phyloP scores from a whole-genome alignment of 2,888 invertebrate species.

The Harmothoe impar region DNA sequence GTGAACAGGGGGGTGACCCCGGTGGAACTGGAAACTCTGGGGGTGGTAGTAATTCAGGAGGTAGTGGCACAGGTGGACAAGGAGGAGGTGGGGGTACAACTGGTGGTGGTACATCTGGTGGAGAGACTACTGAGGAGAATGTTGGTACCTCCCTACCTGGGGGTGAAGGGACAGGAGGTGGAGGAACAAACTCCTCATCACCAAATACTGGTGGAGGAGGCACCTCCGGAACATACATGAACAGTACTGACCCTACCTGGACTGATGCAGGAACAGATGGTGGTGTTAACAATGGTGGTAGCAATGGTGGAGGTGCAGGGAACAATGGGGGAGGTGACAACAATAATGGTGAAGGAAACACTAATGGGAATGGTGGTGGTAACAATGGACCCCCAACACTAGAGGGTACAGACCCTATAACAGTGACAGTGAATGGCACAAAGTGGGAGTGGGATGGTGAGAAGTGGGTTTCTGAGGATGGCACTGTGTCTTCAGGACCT shows the following conservation, averaged over 20 bases:
- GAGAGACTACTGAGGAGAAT: no score
- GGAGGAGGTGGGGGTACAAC: no score
- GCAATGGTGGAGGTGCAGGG: background rate
- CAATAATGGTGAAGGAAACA: background rate
- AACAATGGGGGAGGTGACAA: background rate
- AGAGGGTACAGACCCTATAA: background rate
- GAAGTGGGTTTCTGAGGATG: constrained; percentile 6
- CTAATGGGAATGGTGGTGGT: background rate
- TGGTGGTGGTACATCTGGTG: no score
- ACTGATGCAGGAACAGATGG: background rate
- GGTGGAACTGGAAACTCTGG: background rate
- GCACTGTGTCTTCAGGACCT: background rate
- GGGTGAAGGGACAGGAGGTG: no score
- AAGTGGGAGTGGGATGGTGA: constrained; percentile 33
- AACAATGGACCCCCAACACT: background rate
- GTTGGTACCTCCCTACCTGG: no score
- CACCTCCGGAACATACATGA: no score
- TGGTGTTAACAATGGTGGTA: background rate
- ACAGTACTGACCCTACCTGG: no score
- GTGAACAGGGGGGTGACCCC: background rate
- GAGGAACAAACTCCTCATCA: no score
- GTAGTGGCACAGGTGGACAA: no score
- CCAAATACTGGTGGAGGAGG: no score
- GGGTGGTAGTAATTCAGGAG: no score
- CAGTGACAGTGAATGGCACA: background rate